These are phyloP conservation scores for Molossus molossus DNA, from an alignment of 2,797 vertebrate genomes.

Conservation along the genomic window DNA sequence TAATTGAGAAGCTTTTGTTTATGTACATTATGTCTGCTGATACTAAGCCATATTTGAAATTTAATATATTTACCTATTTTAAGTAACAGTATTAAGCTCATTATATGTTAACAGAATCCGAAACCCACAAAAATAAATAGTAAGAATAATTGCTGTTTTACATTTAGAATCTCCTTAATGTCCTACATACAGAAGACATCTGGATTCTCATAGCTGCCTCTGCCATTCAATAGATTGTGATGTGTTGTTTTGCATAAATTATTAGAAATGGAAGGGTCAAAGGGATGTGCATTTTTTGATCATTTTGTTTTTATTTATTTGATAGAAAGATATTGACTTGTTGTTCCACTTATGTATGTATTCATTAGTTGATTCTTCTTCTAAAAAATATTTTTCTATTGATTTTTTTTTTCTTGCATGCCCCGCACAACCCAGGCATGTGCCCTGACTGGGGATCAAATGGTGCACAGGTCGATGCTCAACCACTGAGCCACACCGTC, in stretches of 20 bases:
- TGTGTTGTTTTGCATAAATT: slow-evolving; percentile 13
- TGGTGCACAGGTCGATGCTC: background rate
- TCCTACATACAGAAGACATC: background rate
- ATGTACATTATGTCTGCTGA: background rate
- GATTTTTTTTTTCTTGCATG: background rate
- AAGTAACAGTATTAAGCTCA: background rate
- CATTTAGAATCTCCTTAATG: background rate
- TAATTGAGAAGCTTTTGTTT: slow-evolving; percentile 7
- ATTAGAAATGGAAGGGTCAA: slow-evolving; percentile 28
- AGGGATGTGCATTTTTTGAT: background rate
- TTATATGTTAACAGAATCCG: slow-evolving; percentile 30
- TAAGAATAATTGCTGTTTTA: background rate
- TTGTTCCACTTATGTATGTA: no score
- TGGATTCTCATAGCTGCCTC: background rate
- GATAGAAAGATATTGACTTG: no score
- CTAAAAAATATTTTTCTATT: background rate
- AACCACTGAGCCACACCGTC: background rate
- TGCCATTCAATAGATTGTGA: background rate
- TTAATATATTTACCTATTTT: slow-evolving; percentile 20
- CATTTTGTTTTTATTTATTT: no score
- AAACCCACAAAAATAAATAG: background rate
- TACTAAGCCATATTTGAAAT: background rate
- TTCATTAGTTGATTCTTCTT: no score
- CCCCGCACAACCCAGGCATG: background rate
- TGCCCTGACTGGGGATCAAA: background rate